These are phyloP conservation scores for Pyrrhosoma nymphula DNA, from an alignment of 2,888 invertebrate genomes.

Conservation along the genomic window DNA sequence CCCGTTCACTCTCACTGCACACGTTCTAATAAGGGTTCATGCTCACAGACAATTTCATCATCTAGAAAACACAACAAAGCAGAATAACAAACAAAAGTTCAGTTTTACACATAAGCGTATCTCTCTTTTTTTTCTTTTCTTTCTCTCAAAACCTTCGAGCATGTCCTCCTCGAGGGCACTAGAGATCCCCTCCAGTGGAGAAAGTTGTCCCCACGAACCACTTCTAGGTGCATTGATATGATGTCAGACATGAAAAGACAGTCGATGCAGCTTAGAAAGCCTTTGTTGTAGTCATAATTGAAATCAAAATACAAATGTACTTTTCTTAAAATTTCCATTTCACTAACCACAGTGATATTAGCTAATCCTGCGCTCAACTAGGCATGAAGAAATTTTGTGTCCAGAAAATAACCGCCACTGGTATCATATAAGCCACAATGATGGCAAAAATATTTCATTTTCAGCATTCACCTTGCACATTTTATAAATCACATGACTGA, in stretches of 20 bases:
- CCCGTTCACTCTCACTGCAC: constrained; percentile 49
- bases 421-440: constrained; percentile 22
- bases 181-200: no score
- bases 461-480: constrained; percentile 29
- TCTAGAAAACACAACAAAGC: constrained; percentile 75
- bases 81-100: constrained; percentile 70
- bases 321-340: not conserved
- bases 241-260: no score
- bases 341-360: constrained; percentile 84
- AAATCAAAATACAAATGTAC: no score
- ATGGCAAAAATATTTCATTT: constrained; percentile 28
- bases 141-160: constrained; percentile 17
- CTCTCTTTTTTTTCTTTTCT: constrained; percentile 7
- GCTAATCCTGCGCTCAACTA: constrained; percentile 84
- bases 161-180: no score
- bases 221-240: no score
- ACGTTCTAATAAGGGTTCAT: constrained; percentile 79
- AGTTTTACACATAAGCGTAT: constrained; percentile 61
- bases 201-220: no score
- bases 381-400: constrained; percentile 74
- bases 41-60: constrained; percentile 75
- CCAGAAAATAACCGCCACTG: constrained; percentile 69
- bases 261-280: no score
- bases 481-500: not conserved
- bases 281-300: no score